These are phyloP conservation scores for Cyprinodon brontotheroides DNA, from an alignment of 2,113 vertebrate species.

Conservation along the genomic window DNA sequence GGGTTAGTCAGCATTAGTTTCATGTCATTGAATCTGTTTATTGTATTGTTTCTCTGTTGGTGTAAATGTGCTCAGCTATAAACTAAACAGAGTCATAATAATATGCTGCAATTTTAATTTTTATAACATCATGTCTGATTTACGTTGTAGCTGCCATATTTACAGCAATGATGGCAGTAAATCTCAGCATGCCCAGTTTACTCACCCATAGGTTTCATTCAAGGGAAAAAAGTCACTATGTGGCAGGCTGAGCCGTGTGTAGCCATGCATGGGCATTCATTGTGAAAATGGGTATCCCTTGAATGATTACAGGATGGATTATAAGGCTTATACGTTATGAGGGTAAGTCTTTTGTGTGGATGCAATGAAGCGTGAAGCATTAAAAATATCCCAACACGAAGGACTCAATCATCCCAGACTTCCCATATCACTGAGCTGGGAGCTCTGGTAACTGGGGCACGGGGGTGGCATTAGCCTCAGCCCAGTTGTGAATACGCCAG, in stretches of 20 bases:
- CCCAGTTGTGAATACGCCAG: slow-evolving; percentile 43
- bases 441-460: slow-evolving; percentile 59
- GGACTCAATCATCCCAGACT: slow-evolving; percentile 36
- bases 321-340: slow-evolving; percentile 65
- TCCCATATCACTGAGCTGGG: slow-evolving; percentile 32
- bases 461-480: slow-evolving; percentile 47
- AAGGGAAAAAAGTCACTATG: slow-evolving; percentile 1
- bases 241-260: slow-evolving; percentile 8
- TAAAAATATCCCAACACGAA: slow-evolving; percentile 57
- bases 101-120: not conserved
- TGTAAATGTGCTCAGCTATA: not conserved
- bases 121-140: not conserved
- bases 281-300: slow-evolving; percentile 54
- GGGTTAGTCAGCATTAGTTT: not conserved
- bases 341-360: slow-evolving; percentile 72
- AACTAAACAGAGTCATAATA: not conserved
- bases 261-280: slow-evolving; percentile 53
- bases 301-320: slow-evolving; percentile 69
- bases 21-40: slow-evolving; percentile 13
- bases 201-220: slow-evolving; percentile 14
- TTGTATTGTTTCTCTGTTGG: slow-evolving; percentile 1
- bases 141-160: not conserved
- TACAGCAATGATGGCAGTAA: not conserved
- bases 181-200: slow-evolving; percentile 6
- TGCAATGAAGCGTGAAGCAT: slow-evolving; percentile 67